Conservation (phyloP, 2,888 invertebrate genomes). For the Saturnia japonica region DNA sequence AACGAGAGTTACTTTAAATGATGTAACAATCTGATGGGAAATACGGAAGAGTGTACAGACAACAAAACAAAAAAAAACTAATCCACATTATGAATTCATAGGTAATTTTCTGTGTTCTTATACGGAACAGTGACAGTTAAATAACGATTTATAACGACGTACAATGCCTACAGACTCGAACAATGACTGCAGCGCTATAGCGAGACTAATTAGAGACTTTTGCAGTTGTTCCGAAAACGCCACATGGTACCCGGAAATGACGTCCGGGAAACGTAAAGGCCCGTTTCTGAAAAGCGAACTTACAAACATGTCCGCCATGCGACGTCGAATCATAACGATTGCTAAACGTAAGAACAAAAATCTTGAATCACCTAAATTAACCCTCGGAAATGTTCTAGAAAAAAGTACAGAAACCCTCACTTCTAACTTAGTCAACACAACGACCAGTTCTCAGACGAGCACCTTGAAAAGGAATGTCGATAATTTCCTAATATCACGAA, state of each 20-base stretch:
- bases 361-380: constrained; percentile 60
- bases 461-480: constrained; percentile 70
- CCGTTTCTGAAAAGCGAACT: constrained; percentile 74
- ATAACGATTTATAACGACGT: constrained; percentile 49
- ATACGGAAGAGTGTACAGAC: constrained; percentile 37
- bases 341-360: constrained; percentile 62
- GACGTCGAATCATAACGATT: constrained; percentile 69
- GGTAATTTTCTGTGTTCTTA: constrained; percentile 66
- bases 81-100: constrained; percentile 32
- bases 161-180: constrained; percentile 69
- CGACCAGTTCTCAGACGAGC: constrained; percentile 69
- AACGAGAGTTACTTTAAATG: constrained; percentile 45
- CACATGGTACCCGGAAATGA: constrained; percentile 78
- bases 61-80: constrained; percentile 5
- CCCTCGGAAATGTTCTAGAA: constrained; percentile 43
- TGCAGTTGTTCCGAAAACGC: constrained; percentile 79
- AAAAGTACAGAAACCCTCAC: constrained; percentile 63
- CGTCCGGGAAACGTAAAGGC: constrained; percentile 63
- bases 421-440: constrained; percentile 65
- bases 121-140: constrained; percentile 67
- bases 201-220: constrained; percentile 73
- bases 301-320: constrained; percentile 76
- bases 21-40: constrained; percentile 45
- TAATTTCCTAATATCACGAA: constrained; percentile 64
- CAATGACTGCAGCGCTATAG: constrained; percentile 73